phyloP scores from a whole-genome alignment of 2,888 invertebrate species.

The Encarsia formosa region DNA sequence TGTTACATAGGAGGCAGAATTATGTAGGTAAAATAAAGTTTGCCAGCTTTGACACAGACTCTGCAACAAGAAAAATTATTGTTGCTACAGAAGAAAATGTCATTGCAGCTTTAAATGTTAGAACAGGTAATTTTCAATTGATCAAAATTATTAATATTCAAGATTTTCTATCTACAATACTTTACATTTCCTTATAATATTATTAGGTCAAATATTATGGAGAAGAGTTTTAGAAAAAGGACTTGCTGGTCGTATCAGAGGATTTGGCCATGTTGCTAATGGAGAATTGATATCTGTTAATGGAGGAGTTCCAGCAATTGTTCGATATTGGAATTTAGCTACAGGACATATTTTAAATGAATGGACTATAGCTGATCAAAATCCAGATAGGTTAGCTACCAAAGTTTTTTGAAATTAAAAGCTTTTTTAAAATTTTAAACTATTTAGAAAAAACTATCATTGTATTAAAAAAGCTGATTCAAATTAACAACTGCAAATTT shows the following conservation, averaged over 20 bases:
- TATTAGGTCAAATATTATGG: conserved; percentile 72
- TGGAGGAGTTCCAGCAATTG: conserved; percentile 67
- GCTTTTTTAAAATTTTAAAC: too few species aligned
- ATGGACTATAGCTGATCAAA: conserved; percentile 58
- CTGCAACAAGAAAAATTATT: conserved; percentile 68
- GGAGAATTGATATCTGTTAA: conserved; percentile 71
- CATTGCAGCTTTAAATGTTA: conserved; percentile 74
- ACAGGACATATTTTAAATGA: conserved; percentile 72
- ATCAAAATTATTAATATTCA: not conserved
- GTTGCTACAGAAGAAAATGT: conserved; percentile 86
- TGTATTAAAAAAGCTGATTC: too few species aligned
- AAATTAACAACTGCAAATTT: too few species aligned
- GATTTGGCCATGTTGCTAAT: conserved; percentile 60
- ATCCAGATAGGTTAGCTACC: conserved; percentile 43
- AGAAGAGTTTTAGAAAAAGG: conserved; percentile 73
- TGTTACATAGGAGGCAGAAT: conserved; percentile 67
- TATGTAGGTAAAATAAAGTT: conserved; percentile 79
- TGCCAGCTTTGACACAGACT: conserved; percentile 70
- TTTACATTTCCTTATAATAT: conserved; percentile 1
- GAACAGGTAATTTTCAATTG: conserved; percentile 59
- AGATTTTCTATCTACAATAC: not conserved
- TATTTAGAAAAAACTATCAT: too few species aligned
- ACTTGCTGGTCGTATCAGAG: conserved; percentile 62
- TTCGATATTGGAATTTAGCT: conserved; percentile 75
- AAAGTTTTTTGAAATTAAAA: too few species aligned